Base-by-base conservation (phyloP, 2,888 invertebrate genomes). In the Camptogramma bilineatum region DNA sequence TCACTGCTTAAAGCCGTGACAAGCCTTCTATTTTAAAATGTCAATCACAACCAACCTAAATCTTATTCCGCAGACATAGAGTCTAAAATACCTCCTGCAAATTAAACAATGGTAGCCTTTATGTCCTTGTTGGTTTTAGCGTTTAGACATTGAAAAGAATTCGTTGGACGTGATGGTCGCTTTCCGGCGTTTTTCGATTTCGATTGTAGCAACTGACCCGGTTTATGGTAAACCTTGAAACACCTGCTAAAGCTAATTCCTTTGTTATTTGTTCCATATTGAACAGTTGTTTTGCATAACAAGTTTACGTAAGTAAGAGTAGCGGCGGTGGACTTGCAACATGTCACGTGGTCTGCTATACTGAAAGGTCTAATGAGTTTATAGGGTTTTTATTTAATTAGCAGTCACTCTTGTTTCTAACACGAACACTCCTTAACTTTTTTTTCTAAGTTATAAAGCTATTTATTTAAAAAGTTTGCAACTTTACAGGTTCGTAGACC, bases 1-100 rank as follows among this genome's bases (percentile, higher is more conserved):
- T 68, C 69, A 69, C 61, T 61, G 64, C 59, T 46, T 21, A 69
- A 64, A 56, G 56, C 64, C 72, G 70, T 72, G 69, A 70, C 72
- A 63, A 66, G 67, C 63, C 63, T 56, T 62, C 63, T 69, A 65
- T 62, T 70, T 51, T 54, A 56, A 70, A 66, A 66, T n/a, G 70
- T 64, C 66, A 68, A 52, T 55, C 68, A n/a, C n/a, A n/a, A n/a
- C n/a, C n/a, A n/a, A n/a, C n/a, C n/a, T n/a, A n/a, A n/a, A n/a
- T n/a, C 34, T 50, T 68, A 66, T 50, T 47, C 39, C 50, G 52
- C 54, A 19, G 24, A 1, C 28, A 55, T 64, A 69, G 56, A 56
- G 68, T 48, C 19, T 50, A 62, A 47, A 66, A 47, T 68, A 9
- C 46, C 16, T 39, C 13, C 4, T 46, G 18, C 4, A n/a, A 17